Evolutionary conservation across 2,113 vertebrate species (phyloP), one percentile per base, ranked within the genome.

Genomic region (Rhabdomys dilectus): DNA sequence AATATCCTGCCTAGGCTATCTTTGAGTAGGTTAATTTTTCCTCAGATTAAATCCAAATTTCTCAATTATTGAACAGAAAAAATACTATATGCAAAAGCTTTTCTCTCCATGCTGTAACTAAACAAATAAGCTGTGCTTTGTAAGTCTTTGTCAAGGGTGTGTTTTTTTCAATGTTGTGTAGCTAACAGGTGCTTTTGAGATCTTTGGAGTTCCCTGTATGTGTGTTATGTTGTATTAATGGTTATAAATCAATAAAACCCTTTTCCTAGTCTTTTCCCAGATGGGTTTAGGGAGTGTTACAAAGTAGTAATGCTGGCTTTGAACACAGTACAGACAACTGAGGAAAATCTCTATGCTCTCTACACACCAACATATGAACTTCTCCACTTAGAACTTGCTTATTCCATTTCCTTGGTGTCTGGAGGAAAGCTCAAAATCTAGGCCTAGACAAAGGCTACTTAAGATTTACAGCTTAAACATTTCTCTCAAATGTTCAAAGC

Each of bases 21-120:
- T 87, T 88, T 84, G 34, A 80, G 78, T 31, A 60, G 56, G 51
- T 82, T 92, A 48, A 12, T 62, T 91, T 86, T 75, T 93, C 36
- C 58, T 26, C 17, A 91, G 36, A 22, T 96, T 84, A 93, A 88
- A 77, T 56, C 34, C 12, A 91, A 93, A 94, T 7, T 34, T 73
- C n/a, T 91, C 45, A 91, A 48, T 78, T 97, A 5, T 91, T 39
- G 26, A 6, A 92, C 22, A 70, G 91, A 76, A 90, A 2, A 11
- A 68, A 68, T n/a, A 7, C 66, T 53, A 88, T 21, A 22, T 88
- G 62, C 19, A 88, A 95, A 92, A 76, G 3, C 42, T 56, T 51
- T n/a, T 72, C 72, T 48, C 26, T 56, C 12, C 26, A 66, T 88
- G 42, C 36, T 48, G 24, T 88, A 87, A 88, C 26, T 81, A 68